phyloP scores from a whole-genome alignment of 64 coral and sea anemone genomes.

The Cladopsammia gracilis region DNA sequence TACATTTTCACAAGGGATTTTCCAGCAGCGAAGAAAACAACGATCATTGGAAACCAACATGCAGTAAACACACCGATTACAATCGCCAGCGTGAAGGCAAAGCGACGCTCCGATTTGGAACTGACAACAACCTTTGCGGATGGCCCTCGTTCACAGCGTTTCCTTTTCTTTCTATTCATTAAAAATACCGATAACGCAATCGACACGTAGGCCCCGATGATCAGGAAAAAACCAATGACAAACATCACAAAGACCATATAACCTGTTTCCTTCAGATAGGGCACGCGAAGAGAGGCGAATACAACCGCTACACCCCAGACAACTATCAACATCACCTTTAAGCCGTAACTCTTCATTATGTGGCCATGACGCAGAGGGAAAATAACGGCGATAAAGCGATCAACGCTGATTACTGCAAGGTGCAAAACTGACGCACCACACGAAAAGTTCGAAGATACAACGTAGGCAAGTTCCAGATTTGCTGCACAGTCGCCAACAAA shows the following conservation, averaged over 20 bases:
- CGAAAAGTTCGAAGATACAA: slow-evolving; percentile 33
- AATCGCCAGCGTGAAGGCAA: slow-evolving; percentile 31
- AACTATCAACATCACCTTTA: slow-evolving; percentile 17
- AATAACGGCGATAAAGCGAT: slow-evolving; percentile 14
- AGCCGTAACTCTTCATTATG: slow-evolving; percentile 49
- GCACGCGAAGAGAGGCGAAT: slow-evolving; percentile 36
- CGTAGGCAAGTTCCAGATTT: slow-evolving; percentile 42
- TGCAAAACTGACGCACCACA: slow-evolving; percentile 33
- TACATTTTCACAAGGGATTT: slow-evolving; percentile 17
- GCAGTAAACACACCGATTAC: slow-evolving; percentile 44
- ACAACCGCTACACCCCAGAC: slow-evolving; percentile 23
- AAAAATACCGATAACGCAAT: slow-evolving; percentile 25
- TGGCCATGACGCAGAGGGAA: slow-evolving; percentile 12
- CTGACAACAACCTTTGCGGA: not conserved
- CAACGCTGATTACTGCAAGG: slow-evolving; percentile 55
- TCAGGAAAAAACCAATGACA: slow-evolving; percentile 19
- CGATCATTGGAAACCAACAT: slow-evolving; percentile 44
- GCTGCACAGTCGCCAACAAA: slow-evolving; percentile 26
- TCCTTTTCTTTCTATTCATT: slow-evolving; percentile 11
- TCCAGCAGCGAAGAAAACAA: slow-evolving; percentile 2
- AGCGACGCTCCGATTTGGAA: slow-evolving; percentile 16
- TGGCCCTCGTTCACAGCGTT: not conserved
- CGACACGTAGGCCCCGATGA: slow-evolving; percentile 8
- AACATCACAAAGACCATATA: slow-evolving; percentile 14
- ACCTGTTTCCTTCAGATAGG: slow-evolving; percentile 4